These are phyloP conservation scores for Zaprionus ornatus DNA, from an alignment of 1,140 invertebrate species.

Conservation along the genomic window DNA sequence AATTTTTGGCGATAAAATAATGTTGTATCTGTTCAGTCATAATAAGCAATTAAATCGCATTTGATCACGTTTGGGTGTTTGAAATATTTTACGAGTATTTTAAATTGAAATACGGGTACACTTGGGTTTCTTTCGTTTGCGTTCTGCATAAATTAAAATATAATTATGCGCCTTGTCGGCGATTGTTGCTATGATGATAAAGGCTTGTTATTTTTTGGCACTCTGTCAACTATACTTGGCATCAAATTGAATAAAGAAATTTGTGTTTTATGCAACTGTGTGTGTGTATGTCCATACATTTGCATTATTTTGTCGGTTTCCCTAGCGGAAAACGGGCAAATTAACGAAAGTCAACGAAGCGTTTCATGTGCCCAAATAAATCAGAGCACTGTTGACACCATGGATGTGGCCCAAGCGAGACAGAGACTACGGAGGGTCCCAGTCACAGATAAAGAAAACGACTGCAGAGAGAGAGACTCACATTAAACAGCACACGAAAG, in stretches of 20 bases:
- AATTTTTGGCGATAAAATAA: slow-evolving; percentile 55
- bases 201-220: slow-evolving; percentile 57
- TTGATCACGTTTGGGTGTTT: slow-evolving; percentile 63
- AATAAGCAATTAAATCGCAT: slow-evolving; percentile 44
- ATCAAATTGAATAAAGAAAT: slow-evolving; percentile 27
- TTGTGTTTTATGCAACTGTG: slow-evolving; percentile 5
- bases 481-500: background rate
- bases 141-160: slow-evolving; percentile 74
- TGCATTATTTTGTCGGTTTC: slow-evolving; percentile 33
- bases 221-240: slow-evolving; percentile 51
- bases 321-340: slow-evolving; percentile 75
- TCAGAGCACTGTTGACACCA: slow-evolving; percentile 81
- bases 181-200: slow-evolving; percentile 68
- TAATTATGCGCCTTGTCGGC: slow-evolving; percentile 77
- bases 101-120: slow-evolving; percentile 48
- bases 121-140: slow-evolving; percentile 45
- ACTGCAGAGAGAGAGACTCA: slow-evolving; percentile 12
- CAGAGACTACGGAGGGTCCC: slow-evolving; percentile 27
- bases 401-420: slow-evolving; percentile 43
- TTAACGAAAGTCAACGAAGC: slow-evolving; percentile 82
- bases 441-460: slow-evolving; percentile 39
- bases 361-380: slow-evolving; percentile 83
- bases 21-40: slow-evolving; percentile 22
- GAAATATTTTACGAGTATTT: slow-evolving; percentile 72
- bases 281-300: slow-evolving; percentile 27